Evolutionary conservation across 2,797 vertebrate genomes (phyloP).

Genomic region (Microctenopoma lineatum): DNA sequence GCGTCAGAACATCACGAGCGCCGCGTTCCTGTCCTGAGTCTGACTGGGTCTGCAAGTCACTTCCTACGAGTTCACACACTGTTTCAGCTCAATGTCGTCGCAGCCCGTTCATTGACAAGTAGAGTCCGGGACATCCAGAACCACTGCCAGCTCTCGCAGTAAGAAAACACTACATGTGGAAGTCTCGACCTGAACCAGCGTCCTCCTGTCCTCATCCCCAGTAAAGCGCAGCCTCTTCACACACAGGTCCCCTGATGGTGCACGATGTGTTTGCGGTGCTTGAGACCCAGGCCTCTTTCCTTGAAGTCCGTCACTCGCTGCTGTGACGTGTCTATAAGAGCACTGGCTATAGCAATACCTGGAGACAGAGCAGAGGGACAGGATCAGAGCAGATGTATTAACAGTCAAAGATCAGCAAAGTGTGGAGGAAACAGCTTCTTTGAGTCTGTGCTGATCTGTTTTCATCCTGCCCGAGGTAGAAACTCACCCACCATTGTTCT

Average conservation of each 20-base stretch:
- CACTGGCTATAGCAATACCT: conserved; percentile 93
- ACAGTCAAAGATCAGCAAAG: neutral
- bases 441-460: no score
- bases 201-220: no score
- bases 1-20: neutral
- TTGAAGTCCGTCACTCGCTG: conserved; percentile 90
- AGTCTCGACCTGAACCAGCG: no score
- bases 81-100: conserved; percentile 4
- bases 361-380: neutral
- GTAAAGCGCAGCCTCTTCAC: conserved; percentile 73
- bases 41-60: conserved; percentile 20
- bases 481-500: no score
- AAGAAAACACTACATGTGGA: neutral
- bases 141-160: conserved; percentile 16
- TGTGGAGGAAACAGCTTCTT: no score
- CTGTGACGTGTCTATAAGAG: conserved; percentile 91
- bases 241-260: conserved; percentile 94
- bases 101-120: neutral
- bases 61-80: conserved; percentile 31
- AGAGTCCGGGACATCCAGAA: neutral
- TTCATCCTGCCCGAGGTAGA: no score
- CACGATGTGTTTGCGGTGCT: conserved; percentile 90
- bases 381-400: no score
- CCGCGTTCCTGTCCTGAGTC: conserved; percentile 1
- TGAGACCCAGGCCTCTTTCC: conserved; percentile 89